These are phyloP conservation scores for Bradypus variegatus DNA, from an alignment of 2,797 vertebrate species.

Conservation along the genomic window DNA sequence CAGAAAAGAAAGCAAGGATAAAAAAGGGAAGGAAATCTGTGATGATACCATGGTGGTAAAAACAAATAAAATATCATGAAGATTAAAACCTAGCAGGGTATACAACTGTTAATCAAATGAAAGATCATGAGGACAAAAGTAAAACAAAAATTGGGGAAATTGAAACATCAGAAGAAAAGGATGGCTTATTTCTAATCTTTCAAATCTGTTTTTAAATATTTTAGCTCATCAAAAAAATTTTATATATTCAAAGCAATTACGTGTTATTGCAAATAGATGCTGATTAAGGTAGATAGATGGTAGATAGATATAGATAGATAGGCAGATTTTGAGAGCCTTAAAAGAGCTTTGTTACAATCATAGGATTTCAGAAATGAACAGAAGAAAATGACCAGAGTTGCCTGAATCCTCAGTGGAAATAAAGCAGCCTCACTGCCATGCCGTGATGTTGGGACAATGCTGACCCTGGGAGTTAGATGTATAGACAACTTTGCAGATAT, in stretches of 20 bases:
- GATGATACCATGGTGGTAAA: neutral
- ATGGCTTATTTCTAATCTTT: neutral
- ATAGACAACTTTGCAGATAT: conserved; percentile 3
- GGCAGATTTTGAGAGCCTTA: neutral
- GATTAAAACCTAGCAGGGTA: neutral
- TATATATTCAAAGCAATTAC: conserved; percentile 12
- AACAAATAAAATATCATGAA: neutral
- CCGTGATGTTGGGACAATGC: neutral
- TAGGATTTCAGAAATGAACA: neutral
- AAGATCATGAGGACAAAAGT: neutral
- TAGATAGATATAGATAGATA: too few species aligned
- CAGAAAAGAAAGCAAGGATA: neutral
- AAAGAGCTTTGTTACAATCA: neutral
- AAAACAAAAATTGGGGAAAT: neutral
- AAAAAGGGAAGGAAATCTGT: neutral
- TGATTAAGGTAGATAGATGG: neutral
- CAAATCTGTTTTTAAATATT: neutral
- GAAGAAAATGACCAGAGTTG: neutral
- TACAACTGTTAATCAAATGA: neutral
- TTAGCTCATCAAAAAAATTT: neutral
- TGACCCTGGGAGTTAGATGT: neutral
- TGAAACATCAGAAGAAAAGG: neutral
- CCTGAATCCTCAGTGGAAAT: neutral
- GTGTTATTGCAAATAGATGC: neutral
- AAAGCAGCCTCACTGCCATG: neutral